Evolutionary conservation across 2,113 vertebrate species (phyloP).

Genomic region (Oryzias celebensis): DNA sequence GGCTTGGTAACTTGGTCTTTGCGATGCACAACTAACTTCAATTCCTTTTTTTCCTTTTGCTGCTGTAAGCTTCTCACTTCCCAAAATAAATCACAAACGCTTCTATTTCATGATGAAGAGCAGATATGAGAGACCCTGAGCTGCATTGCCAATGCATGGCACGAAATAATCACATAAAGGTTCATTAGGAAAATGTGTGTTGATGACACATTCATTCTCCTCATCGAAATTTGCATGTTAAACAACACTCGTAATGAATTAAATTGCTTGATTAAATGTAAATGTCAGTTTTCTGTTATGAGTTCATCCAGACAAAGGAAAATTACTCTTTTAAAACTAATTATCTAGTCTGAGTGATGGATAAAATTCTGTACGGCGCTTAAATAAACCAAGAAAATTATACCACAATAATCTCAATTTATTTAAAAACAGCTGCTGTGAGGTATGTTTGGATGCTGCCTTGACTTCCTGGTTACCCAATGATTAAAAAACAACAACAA

Average conservation of each 20-base stretch:
- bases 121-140: background rate
- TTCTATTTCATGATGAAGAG: slow-evolving; percentile 3
- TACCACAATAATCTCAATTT: background rate
- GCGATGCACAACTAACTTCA: slow-evolving; percentile 18
- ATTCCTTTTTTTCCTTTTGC: slow-evolving; percentile 11
- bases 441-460: too few relatives aligned
- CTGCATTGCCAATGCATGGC: slow-evolving; percentile 2
- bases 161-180: slow-evolving; percentile 6
- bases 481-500: background rate
- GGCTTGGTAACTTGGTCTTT: slow-evolving; percentile 24
- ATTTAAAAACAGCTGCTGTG: too few relatives aligned
- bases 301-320: slow-evolving; percentile 16
- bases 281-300: slow-evolving; percentile 21
- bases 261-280: slow-evolving; percentile 22
- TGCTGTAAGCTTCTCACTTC: slow-evolving; percentile 15
- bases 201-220: slow-evolving; percentile 9
- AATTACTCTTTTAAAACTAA: slow-evolving; percentile 1
- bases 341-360: slow-evolving; percentile 8
- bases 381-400: background rate
- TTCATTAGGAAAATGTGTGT: slow-evolving; percentile 18
- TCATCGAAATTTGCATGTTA: slow-evolving; percentile 30
- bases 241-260: slow-evolving; percentile 23
- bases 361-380: background rate
- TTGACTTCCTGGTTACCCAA: too few relatives aligned
- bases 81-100: background rate